Percentiles rank a stretch among this genome's conserved stretches.
phyloP scores from a whole-genome alignment of 2,797 vertebrate genomes.

The Sebastolobus altivelis region DNA sequence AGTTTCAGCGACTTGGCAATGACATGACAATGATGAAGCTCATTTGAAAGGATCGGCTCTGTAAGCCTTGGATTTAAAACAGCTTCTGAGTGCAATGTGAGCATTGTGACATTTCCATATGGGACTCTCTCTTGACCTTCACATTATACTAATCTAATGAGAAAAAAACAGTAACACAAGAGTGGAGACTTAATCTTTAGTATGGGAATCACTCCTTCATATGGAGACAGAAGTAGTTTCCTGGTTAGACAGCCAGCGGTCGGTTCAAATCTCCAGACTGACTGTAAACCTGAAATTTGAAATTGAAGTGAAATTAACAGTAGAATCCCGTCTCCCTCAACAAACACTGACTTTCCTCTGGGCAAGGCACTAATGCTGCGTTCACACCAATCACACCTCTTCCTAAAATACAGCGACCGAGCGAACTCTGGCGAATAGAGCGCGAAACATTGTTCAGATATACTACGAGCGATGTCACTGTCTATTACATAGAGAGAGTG shows the following conservation, averaged over 20 bases:
- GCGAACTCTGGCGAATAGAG: too few species aligned
- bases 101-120: neutral
- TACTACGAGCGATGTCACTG: too few species aligned
- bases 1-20: neutral
- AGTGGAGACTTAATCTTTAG: neutral
- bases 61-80: slow-evolving; percentile 4
- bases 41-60: slow-evolving; percentile 1
- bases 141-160: neutral
- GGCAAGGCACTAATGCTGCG: neutral
- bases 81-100: neutral
- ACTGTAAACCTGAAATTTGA: neutral
- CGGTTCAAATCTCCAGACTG: neutral
- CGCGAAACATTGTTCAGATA: too few species aligned
- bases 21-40: neutral
- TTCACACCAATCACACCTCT: too few species aligned
- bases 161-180: slow-evolving; percentile 12
- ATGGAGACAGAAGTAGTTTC: slow-evolving; percentile 1
- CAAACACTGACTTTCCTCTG: neutral
- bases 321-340: neutral
- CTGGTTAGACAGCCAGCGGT: neutral
- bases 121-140: slow-evolving; percentile 20
- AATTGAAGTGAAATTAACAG: slow-evolving; percentile 9
- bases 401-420: too few species aligned
- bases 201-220: neutral
- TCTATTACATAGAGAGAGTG: too few species aligned